phyloP scores from a whole-genome alignment of 1,140 invertebrate genomes.

The Bacillus rossius region DNA sequence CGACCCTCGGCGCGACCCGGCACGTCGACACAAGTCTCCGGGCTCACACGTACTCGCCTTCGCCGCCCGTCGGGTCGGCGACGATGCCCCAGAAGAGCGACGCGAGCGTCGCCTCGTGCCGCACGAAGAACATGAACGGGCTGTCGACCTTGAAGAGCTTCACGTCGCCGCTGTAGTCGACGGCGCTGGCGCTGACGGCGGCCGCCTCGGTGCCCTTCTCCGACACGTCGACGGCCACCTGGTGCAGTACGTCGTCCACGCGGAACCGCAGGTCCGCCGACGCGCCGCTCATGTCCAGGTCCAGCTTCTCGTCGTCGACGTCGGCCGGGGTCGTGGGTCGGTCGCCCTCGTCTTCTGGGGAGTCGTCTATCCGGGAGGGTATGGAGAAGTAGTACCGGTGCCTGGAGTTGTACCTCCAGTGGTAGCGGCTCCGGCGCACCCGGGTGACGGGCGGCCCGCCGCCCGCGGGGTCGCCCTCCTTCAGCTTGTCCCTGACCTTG shows the following conservation, averaged over 20 bases:
- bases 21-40: too few relatives aligned
- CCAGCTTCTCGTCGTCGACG: background rate
- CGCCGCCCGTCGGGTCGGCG: conserved; percentile 2
- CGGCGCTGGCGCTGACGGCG: conserved; percentile 32
- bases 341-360: background rate
- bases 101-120: conserved; percentile 10
- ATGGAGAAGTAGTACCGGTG: background rate
- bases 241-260: conserved; percentile 31
- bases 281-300: conserved; percentile 10
- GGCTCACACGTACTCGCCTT: background rate
- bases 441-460: background rate
- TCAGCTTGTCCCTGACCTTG: background rate
- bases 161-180: conserved; percentile 21
- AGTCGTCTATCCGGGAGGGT: background rate
- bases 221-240: conserved; percentile 41
- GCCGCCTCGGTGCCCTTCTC: conserved; percentile 44
- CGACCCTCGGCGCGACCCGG: too few relatives aligned
- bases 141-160: conserved; percentile 20
- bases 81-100: conserved; percentile 8
- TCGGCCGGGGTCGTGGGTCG: background rate
- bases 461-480: background rate
- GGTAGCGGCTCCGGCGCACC: background rate
- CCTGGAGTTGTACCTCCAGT: background rate
- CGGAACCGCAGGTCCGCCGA: background rate
- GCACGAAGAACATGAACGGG: conserved; percentile 27